Evolutionary conservation across 2,888 invertebrate species (phyloP).

Genomic region (Volucella inflata): DNA sequence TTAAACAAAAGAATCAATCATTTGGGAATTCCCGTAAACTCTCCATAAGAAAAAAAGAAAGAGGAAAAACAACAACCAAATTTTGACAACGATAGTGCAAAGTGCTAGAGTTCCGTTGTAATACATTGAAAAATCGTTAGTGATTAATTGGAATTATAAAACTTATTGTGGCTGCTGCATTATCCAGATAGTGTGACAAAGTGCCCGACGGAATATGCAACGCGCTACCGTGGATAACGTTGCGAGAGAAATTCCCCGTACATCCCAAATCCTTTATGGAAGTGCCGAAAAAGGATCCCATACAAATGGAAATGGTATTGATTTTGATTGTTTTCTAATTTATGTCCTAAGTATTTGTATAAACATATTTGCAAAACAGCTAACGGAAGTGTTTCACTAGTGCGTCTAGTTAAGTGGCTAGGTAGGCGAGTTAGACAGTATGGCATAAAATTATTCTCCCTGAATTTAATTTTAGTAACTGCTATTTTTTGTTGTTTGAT

Average conservation of each 20-base stretch:
- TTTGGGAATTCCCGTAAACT: constrained; percentile 46
- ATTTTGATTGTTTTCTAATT: too few species aligned
- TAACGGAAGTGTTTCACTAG: constrained; percentile 19
- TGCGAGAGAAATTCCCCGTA: constrained; percentile 27
- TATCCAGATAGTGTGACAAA: constrained; percentile 4
- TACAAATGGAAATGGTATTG: constrained; percentile 41
- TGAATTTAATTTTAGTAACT: background rate
- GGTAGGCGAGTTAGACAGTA: background rate
- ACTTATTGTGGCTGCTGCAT: constrained; percentile 13
- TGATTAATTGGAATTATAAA: constrained; percentile 21
- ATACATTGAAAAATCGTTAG: constrained; percentile 11
- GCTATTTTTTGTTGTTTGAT: too few species aligned
- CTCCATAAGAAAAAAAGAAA: constrained; percentile 25
- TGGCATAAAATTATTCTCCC: background rate
- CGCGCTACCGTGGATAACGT: constrained; percentile 48
- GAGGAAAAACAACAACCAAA: constrained; percentile 4
- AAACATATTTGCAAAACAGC: background rate
- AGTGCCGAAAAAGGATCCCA: constrained; percentile 14
- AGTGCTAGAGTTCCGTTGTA: constrained; percentile 32
- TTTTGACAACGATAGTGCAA: constrained; percentile 19
- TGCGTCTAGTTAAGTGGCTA: background rate
- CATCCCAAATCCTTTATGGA: constrained; percentile 26
- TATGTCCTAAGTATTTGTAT: too few species aligned
- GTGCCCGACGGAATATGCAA: constrained; percentile 47
- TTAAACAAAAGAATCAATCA: constrained; percentile 36